A percentile compares a stretch with the other conserved stretches of the same genome.
These are phyloP conservation scores for Euplagia quadripunctaria DNA, from an alignment of 2,888 invertebrate genomes.

Conservation along the genomic window DNA sequence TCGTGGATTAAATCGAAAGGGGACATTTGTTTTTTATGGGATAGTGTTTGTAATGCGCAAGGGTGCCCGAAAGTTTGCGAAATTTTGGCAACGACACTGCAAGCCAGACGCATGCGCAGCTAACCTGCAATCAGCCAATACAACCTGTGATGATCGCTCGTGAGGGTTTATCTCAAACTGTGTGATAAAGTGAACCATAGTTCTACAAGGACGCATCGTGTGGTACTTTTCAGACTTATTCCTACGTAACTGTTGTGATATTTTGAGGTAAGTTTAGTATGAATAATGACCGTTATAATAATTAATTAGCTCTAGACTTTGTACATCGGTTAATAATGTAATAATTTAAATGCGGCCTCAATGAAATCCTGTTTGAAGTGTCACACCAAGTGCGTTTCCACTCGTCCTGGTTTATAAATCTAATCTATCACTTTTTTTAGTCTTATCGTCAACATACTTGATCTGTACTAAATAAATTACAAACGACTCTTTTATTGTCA, in stretches of 20 bases:
- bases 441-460: conserved; percentile 1
- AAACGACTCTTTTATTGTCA: neutral
- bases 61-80: conserved; percentile 71
- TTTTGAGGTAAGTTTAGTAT: conserved; percentile 63
- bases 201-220: conserved; percentile 62
- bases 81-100: conserved; percentile 77
- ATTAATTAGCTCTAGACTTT: conserved; percentile 30
- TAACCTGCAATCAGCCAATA: conserved; percentile 64
- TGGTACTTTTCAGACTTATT: conserved; percentile 56
- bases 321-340: conserved; percentile 38
- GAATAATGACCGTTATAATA: conserved; percentile 31
- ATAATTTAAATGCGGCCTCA: conserved; percentile 54
- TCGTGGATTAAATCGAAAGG: conserved; percentile 59
- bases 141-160: conserved; percentile 71
- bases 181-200: conserved; percentile 67
- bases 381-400: conserved; percentile 35
- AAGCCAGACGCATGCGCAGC: conserved; percentile 53
- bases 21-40: conserved; percentile 57
- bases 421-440: conserved; percentile 32
- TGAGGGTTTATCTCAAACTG: conserved; percentile 63
- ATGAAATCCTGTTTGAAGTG: conserved; percentile 54
- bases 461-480: neutral
- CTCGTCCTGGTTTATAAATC: conserved; percentile 48
- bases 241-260: conserved; percentile 58
- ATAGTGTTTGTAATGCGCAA: conserved; percentile 74